Base-by-base conservation (phyloP, 2,888 invertebrate species). In the Tetheella fluctuosa region DNA sequence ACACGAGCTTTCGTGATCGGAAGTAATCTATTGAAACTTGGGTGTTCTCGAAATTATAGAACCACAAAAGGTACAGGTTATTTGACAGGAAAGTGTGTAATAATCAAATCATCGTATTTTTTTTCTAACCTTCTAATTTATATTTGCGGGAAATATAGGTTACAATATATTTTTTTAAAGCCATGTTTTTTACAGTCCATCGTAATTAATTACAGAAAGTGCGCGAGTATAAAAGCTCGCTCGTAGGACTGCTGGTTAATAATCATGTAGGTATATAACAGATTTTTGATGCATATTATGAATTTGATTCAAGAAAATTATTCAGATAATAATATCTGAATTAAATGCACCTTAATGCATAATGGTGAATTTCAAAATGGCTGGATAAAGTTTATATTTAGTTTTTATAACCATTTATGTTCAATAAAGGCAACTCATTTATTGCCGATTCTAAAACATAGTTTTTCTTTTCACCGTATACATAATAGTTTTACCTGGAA, bases 1-100 rank as follows among this genome's bases (percentile, higher is more conserved):
- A 42, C 17, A 7, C 17, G 42, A 17, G 48, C 20, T 74, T 75
- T 70, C 89, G 88, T 89, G 89, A 88, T 89, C 86, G 87, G 87
- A 89, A 88, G 86, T 81, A 79, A 86, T 88, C 77, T 81, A 72
- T 77, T 64, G 57, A 63, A 69, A 62, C 72, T 69, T 77, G 75
- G 76, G 80, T 81, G 80, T 80, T 75, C 80, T 61, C 61, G 60
- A 69, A 69, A 75, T 75, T 79, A 68, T 69, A 66, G 67, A 60
- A 63, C 63, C 66, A 68, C 67, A 69, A 73, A 77, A 80, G 76
- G 74, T 79, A 76, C 73, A 78, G 74, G 77, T 81, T 71, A 70
- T 79, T 76, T 69, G 60, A 52, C 57, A 71, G 71, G 76, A 74
- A 76, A 72, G 71, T 67, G 68, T 57, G 52, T 54, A 60, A 54